Evolutionary conservation across 2,113 vertebrate genomes (phyloP), one percentile per base, ranked within the genome.

Genomic region (Pangasianodon hypophthalmus): DNA sequence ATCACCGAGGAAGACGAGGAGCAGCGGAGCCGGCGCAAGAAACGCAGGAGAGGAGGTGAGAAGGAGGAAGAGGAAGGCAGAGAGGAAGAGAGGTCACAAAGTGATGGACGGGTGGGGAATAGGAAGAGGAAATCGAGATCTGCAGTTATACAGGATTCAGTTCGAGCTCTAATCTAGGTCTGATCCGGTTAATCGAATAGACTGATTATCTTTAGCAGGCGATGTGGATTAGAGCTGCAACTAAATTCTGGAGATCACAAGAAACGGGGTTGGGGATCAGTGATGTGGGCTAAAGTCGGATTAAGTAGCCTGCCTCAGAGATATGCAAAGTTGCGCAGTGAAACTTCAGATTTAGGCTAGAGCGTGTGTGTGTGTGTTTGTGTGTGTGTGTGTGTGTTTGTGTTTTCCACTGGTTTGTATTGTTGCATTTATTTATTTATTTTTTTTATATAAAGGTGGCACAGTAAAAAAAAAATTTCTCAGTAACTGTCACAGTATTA

Each of bases 1-100:
- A 99, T 99, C 95, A 96, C 95, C 6, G 98, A 99, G 95, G 98
- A 99, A 93, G 98, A 99, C 86, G 98, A 99, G 91, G 97, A 96
- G 94, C 97, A 97, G 90, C 97, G 95, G 95, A 96, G 94, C 2
- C 94, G 94, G 90, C 94, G 94, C 90, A 77, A 94, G 86, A 92
- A 56, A 91, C 83, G 93, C 90, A 90, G 82, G 90, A 91, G 69
- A 48, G 32, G 90, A 77, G 86, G 88, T 91, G 85, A 79, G 86
- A 21, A 60, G 32, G 56, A 77, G 62, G 46, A 32, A 32, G 64
- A 44, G 71, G 41, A 1, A 37, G 16, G 18, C 18, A 64, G 50
- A 84, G 44, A 32, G 50, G 37, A 58, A 6, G 52, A 81, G 21
- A 7, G 67, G 32, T 60, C 84, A 37, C 54, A 54, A 32, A 79